Evolutionary conservation across 2,113 vertebrate species (phyloP), one percentile per base, ranked within the genome.

Genomic region (Jaculus jaculus): DNA sequence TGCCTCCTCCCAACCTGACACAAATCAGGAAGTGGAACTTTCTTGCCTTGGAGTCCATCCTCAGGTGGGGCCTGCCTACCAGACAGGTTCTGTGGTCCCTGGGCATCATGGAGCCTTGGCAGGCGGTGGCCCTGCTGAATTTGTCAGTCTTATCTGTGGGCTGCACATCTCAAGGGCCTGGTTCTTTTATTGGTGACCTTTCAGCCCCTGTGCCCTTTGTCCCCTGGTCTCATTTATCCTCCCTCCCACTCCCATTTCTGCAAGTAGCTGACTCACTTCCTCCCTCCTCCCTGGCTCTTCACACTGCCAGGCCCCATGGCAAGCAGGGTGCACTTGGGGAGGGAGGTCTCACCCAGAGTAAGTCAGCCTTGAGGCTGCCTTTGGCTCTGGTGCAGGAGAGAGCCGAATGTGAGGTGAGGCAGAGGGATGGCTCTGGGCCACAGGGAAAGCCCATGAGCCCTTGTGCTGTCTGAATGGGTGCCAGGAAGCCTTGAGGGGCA

Each of bases 201-300:
- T 72, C 1, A n/a, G 75, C 65, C 58, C 66, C 85, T 93, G 30
- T 94, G 87, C 86, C 91, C 90, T 92, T 86, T 93, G 94, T 78
- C 89, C 88, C 69, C 83, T 94, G 87, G 60, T 85, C 78, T 96
- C 87, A 72, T 42, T 92, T 92, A 73, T 89, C 91, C 94, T 94
- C 95, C 96, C 79, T 96, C 80, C 77, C 42, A 20, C 81, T 95
- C 82, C 79, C 66, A 61, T 91, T 95, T 95, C 84, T 96, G 69
- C 16, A 90, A 94, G 94, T 90, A 95, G 92, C 94, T 97, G 97
- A 97, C 94, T 97, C 97, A 97, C 72, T 96, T 95, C 95, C 96
- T 96, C 79, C 73, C 51, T 90, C 82, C 87, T 78, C 34, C 74
- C 82, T 60, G 37, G 39, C 65, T 28, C 88, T 54, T 90, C 42